Evolutionary conservation across 2,888 invertebrate genomes (phyloP), one percentile per base, ranked within the genome.

Genomic region (Cheilosia vulpina): DNA sequence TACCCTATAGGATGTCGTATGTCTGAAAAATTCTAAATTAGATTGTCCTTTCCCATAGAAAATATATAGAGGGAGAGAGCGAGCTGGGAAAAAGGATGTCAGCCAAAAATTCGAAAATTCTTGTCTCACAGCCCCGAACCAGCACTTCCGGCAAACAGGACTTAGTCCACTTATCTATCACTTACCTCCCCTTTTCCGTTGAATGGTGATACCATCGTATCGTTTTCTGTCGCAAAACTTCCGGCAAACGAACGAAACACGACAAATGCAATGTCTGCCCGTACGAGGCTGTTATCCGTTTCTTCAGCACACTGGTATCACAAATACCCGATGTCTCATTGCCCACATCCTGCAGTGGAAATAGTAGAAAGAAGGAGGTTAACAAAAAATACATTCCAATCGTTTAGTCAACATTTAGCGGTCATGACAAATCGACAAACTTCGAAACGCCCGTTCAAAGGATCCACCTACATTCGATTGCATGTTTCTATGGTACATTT

Each of bases 241-340:
- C 97, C 0, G 97, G 97, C 95, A 97, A 96, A 91, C 96, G 96
- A 78, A 97, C 95, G 91, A 97, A 97, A 92, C 98, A 98, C 72
- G 97, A 97, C 66, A 98, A 94, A 91, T 98, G 98, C 84, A 98
- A 94, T 89, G 97, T 97, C 93, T 98, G 98, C 15, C 98, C 98
- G 96, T 97, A 98, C 0, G 97, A 97, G 15, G 97, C 98, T 0
- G 97, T 95, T 90, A 98, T 95, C 89, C 95, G 96, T 93, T 97
- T 97, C 89, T 97, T 96, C 57, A 97, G 94, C 62, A 97, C 96
- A 87, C 97, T 97, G 53, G 96, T 96, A 91, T 98, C 97, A 91
- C 98, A 98, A 72, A 98, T 96, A 88, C 97, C 97, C 0, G 96
- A 96, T 31, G 97, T 97, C 89, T 96, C 96, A 90, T 98, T 98